Evolutionary conservation across 2,888 invertebrate species (phyloP).

Genomic region (Hyalella azteca): DNA sequence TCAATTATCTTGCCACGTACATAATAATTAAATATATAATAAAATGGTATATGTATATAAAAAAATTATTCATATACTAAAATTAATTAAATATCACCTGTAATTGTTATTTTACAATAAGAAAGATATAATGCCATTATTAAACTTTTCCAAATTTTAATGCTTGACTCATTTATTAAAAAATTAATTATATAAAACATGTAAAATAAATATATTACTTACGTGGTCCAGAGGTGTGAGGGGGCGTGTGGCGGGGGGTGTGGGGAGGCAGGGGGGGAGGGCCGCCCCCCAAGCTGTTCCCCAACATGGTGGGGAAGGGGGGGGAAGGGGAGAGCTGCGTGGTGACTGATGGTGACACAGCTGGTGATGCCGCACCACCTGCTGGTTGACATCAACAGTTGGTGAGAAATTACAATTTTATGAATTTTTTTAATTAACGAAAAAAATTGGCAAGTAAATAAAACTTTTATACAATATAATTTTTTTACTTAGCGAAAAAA

Average conservation of each 20-base stretch:
- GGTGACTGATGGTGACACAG: background rate
- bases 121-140: no score
- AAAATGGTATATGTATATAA: no score
- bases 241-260: conserved; percentile 30
- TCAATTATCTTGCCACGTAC: no score
- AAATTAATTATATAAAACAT: no score
- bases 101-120: no score
- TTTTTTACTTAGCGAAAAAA: background rate
- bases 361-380: conserved; percentile 20
- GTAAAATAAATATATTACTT: no score
- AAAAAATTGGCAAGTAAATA: background rate
- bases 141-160: no score
- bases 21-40: no score
- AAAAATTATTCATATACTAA: no score
- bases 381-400: no score
- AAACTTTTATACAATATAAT: background rate
- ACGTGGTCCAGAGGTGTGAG: conserved; percentile 23
- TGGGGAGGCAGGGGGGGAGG: conserved; percentile 29
- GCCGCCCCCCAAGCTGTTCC: conserved; percentile 20
- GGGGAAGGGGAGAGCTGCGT: conserved; percentile 23
- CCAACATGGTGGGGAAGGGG: conserved; percentile 1
- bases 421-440: background rate
- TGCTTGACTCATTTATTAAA: no score
- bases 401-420: background rate
- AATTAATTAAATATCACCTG: no score